These are phyloP conservation scores for Scolopax rusticola DNA, from an alignment of 2,797 vertebrate genomes.

Conservation along the genomic window DNA sequence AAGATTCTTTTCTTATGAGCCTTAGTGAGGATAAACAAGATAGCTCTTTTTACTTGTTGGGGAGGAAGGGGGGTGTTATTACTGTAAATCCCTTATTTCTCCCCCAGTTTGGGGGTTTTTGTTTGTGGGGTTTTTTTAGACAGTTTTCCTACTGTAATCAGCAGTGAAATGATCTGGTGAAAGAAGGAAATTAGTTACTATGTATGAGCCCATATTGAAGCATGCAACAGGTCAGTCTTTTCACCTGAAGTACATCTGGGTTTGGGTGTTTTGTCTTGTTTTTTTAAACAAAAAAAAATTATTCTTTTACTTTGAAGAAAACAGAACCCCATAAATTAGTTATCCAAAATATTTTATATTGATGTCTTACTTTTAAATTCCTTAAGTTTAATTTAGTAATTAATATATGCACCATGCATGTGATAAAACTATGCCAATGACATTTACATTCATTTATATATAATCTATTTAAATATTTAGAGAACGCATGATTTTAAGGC, in stretches of 20 bases:
- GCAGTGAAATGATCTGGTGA: background rate
- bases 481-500: background rate
- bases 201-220: accelerated
- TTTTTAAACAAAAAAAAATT: background rate
- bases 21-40: background rate
- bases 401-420: background rate
- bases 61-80: background rate
- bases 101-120: too few relatives aligned
- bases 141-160: background rate
- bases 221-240: background rate
- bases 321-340: background rate
- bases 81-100: background rate
- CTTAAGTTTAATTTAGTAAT: background rate
- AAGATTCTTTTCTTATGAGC: background rate
- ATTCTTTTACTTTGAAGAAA: background rate
- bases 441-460: background rate
- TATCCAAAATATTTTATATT: background rate
- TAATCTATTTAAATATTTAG: background rate
- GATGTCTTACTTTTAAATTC: background rate
- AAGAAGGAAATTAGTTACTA: background rate
- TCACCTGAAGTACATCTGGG: background rate
- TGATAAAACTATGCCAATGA: background rate
- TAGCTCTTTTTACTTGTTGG: background rate
- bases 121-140: too few relatives aligned
- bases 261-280: too few relatives aligned